phyloP scores from a whole-genome alignment of 2,888 invertebrate genomes.

The Pomacea canaliculata region DNA sequence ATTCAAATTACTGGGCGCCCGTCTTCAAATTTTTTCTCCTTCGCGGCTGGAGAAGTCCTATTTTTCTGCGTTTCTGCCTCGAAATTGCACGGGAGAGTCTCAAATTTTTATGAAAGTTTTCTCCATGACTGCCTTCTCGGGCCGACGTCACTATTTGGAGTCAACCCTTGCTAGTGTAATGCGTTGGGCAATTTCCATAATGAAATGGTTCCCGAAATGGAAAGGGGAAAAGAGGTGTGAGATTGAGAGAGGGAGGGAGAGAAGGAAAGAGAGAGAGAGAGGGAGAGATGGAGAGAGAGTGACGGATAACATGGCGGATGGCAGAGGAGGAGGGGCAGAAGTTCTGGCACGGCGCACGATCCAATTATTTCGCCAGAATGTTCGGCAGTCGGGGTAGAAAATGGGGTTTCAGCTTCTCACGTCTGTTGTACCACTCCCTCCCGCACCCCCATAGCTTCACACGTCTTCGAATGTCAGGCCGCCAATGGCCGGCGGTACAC shows the following conservation, averaged over 20 bases:
- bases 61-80: slow-evolving; percentile 22
- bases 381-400: too few species aligned
- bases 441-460: too few species aligned
- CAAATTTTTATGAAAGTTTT: slow-evolving; percentile 19
- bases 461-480: too few species aligned
- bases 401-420: too few species aligned
- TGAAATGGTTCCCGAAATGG: slow-evolving; percentile 9
- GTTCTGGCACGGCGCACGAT: too few species aligned
- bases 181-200: slow-evolving; percentile 20
- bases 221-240: neutral
- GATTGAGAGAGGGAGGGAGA: neutral
- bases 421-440: too few species aligned
- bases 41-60: slow-evolving; percentile 2
- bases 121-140: neutral
- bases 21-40: slow-evolving; percentile 1
- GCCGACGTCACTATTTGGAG: neutral
- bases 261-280: slow-evolving; percentile 1
- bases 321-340: neutral
- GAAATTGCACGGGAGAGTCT: slow-evolving; percentile 22
- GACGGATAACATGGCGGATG: neutral
- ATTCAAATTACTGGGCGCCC: slow-evolving; percentile 14
- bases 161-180: slow-evolving; percentile 6
- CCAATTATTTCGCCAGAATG: too few species aligned
- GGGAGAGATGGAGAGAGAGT: slow-evolving; percentile 1
- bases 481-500: too few species aligned